Base-by-base conservation (phyloP, 2,888 invertebrate species). In the Nemoura dubitans region DNA sequence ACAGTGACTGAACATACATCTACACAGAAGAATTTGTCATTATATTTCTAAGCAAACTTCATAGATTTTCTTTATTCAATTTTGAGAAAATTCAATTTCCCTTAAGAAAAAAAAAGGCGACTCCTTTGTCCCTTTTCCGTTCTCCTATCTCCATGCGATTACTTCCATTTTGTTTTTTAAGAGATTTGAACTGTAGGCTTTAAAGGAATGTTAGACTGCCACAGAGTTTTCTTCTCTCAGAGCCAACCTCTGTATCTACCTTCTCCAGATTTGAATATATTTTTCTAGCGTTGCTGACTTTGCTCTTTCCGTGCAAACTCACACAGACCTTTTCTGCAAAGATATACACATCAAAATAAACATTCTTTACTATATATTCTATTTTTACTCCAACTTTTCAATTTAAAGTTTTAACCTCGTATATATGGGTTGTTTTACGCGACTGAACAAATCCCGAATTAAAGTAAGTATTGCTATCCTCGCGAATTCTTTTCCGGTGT, bases 21-120 rank as follows among this genome's bases (percentile, higher is more conserved):
- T 59, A 59, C 59, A 28, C 78, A 26, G 78, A 26, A 76, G 76
- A 78, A 26, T 81, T 81, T 81, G 29, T 81, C 81, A 30, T 30
- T 30, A 81, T 81, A 21, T 81, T 81, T 30, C 28, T 29, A 14
- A 27, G 29, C 5, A 81, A 29, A 78, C 78, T 78, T 30, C 81
- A 30, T 30, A n/a, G 81, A 81, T 81, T 81, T 81, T 30, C 81
- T 81, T 29, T 28, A 14, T 78, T 27, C 78, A 81, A 14, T 81
- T 81, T 81, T 30, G n/a, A 30, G 81, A 30, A 81, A 81, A 81
- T 81, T 81, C 81, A 81, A 81, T 81, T 30, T 81, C 30, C n/a
- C 29, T 28, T 2, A 16, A 30, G 14, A 30, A 81, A 30, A 81
- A 81, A 30, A n/a, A 28, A 28, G 28, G 26, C 3, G 7, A 10